Evolutionary conservation across 2,888 invertebrate genomes (phyloP), one percentile per base, ranked within the genome.

Genomic region (Spodoptera exigua): DNA sequence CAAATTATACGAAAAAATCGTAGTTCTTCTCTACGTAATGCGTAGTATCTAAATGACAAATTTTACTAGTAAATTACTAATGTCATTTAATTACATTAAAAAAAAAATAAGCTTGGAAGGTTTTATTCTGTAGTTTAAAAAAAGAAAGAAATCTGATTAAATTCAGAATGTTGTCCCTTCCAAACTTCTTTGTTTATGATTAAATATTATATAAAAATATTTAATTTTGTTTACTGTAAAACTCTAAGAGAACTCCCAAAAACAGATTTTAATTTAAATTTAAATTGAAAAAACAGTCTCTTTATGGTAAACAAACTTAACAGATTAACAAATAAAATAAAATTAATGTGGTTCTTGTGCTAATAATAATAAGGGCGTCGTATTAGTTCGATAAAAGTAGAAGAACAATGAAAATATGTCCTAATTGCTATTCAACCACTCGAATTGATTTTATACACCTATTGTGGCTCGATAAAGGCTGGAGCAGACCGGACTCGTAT

Each of bases 271-370:
- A 21, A 21, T 21, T 0, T 21, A 21, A 21, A 21, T 5, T 5
- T 21, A 3, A 21, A 21, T 21, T 21, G 21, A 5, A 21, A 21
- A 5, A 3, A 5, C 3, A 21, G 5, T 27, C 1, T 27, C 27
- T 27, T 3, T 27, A 27, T 27, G 27, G 27, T 27, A 5, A 27
- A 27, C 27, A 27, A 27, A 27, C 5, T 9, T 7, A 9, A 27
- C 27, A 27, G 27, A 27, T 21, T 37, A n/a, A 67, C 0, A 34
- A 34, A 21, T 40, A 46, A 51, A 60, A 55, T 43, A 45, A 47
- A 67, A 54, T 65, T 53, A 47, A 61, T 52, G 66, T 64, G 62
- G 64, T 67, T 61, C 49, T 63, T 58, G 45, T 68, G 61, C 45
- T 54, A 66, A 59, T 59, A 43, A 59, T 59, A 43, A 21, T 58